These are phyloP conservation scores for Clunio marinus DNA, from an alignment of 2,888 invertebrate genomes.

Conservation along the genomic window DNA sequence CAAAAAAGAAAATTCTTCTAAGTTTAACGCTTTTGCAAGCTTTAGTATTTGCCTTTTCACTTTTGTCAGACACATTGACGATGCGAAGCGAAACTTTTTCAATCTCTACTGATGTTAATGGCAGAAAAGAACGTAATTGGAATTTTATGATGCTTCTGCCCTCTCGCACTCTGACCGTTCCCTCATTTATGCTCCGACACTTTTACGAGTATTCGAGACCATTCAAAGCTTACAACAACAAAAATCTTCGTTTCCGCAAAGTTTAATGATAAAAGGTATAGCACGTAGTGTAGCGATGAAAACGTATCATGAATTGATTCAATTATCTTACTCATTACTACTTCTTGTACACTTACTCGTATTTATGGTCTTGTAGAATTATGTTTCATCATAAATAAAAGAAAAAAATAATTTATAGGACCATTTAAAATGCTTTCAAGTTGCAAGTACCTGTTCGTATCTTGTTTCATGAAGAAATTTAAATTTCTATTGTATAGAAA, in stretches of 20 bases:
- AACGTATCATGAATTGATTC: conserved; percentile 29
- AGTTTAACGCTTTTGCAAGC: background rate
- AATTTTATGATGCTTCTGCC: conserved; percentile 8
- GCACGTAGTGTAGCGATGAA: conserved; percentile 21
- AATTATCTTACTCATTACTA: conserved; percentile 10
- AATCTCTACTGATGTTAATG: conserved; percentile 1
- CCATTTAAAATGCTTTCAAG: too few species aligned
- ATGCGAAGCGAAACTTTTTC: background rate
- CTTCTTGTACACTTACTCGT: conserved; percentile 6
- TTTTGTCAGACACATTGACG: background rate
- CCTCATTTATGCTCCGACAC: conserved; percentile 16
- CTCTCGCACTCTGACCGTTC: background rate
- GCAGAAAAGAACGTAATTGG: conserved; percentile 19
- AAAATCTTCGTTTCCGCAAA: background rate
- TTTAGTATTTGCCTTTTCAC: background rate
- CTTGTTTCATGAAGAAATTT: too few species aligned
- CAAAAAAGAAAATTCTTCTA: background rate
- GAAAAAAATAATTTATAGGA: too few species aligned
- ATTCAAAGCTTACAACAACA: background rate
- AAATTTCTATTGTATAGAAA: too few species aligned
- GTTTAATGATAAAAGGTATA: background rate
- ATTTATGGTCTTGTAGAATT: background rate
- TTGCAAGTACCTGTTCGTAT: too few species aligned
- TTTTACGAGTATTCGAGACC: background rate
- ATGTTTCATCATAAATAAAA: too few species aligned